These are phyloP conservation scores for Artibeus jamaicensis DNA, from an alignment of 2,797 vertebrate genomes.

Conservation along the genomic window DNA sequence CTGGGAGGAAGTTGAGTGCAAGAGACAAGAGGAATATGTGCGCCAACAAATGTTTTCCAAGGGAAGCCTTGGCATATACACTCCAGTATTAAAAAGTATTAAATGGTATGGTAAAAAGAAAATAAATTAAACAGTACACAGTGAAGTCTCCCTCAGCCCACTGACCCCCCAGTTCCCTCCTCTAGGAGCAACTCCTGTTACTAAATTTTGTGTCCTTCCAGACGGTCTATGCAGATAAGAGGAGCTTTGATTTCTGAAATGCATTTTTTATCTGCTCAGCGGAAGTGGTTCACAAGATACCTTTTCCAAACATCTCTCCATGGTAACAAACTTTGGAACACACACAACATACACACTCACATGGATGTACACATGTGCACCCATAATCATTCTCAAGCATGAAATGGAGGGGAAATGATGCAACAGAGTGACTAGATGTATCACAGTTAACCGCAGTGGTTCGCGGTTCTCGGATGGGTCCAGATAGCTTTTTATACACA, in stretches of 20 bases:
- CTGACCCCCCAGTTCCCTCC: background rate
- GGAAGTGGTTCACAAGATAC: slow-evolving; percentile 42
- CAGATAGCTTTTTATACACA: slow-evolving; percentile 63
- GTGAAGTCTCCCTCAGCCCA: background rate
- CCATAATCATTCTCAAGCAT: slow-evolving; percentile 8
- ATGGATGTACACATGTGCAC: background rate
- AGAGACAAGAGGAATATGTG: background rate
- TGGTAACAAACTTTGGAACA: slow-evolving; percentile 59
- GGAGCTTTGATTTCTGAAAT: slow-evolving; percentile 40
- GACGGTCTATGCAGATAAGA: background rate
- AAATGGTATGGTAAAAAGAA: background rate
- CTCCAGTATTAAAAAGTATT: background rate
- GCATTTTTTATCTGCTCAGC: slow-evolving; percentile 48
- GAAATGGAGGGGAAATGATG: slow-evolving; percentile 57
- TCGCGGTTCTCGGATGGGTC: slow-evolving; percentile 62
- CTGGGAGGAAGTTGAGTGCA: background rate
- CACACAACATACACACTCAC: background rate
- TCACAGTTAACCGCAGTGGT: background rate
- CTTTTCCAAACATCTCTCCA: slow-evolving; percentile 66
- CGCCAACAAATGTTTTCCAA: slow-evolving; percentile 16
- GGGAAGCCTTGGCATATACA: slow-evolving; percentile 9
- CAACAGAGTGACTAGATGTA: slow-evolving; percentile 14
- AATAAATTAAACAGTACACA: background rate
- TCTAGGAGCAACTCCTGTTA: background rate
- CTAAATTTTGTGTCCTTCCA: background rate